Evolutionary conservation across 2,888 invertebrate species (phyloP).

Genomic region (Polylopha cassiicola): DNA sequence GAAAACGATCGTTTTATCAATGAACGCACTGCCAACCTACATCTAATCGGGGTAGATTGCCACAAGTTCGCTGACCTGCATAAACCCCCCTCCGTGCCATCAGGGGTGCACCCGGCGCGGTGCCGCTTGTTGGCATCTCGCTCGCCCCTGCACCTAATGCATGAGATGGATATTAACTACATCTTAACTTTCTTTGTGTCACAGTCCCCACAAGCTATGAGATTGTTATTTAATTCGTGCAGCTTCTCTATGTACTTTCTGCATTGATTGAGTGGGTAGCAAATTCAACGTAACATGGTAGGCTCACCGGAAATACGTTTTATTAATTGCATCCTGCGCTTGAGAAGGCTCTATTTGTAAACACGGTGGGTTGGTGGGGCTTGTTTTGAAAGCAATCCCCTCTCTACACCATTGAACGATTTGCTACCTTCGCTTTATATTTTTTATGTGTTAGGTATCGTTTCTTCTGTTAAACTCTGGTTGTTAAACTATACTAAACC

Average conservation of each 20-base stretch:
- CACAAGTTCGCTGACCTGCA: slow-evolving; percentile 65
- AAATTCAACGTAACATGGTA: slow-evolving; percentile 14
- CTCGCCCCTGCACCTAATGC: slow-evolving; percentile 40
- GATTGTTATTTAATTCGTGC: too few relatives aligned
- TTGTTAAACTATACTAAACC: too few relatives aligned
- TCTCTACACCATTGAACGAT: slow-evolving; percentile 41
- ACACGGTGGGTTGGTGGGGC: slow-evolving; percentile 51
- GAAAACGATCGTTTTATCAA: background rate
- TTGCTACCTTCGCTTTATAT: slow-evolving; percentile 17
- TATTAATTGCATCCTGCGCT: slow-evolving; percentile 38
- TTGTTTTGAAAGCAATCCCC: slow-evolving; percentile 50
- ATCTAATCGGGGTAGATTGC: slow-evolving; percentile 36
- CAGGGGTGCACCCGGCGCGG: slow-evolving; percentile 43
- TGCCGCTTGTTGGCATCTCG: slow-evolving; percentile 52
- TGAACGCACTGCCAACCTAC: slow-evolving; percentile 6
- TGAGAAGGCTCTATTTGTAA: slow-evolving; percentile 52
- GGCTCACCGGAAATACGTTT: too few relatives aligned
- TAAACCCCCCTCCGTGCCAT: slow-evolving; percentile 65
- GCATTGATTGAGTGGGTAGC: slow-evolving; percentile 12
- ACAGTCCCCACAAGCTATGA: too few relatives aligned
- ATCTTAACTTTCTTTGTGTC: slow-evolving; percentile 15
- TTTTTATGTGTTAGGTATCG: too few relatives aligned
- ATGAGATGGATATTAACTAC: slow-evolving; percentile 6
- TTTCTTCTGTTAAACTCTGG: too few relatives aligned
- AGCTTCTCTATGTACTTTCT: too few relatives aligned